These are phyloP conservation scores for Heliangelus exortis DNA, from an alignment of 2,797 vertebrate species.

Conservation along the genomic window DNA sequence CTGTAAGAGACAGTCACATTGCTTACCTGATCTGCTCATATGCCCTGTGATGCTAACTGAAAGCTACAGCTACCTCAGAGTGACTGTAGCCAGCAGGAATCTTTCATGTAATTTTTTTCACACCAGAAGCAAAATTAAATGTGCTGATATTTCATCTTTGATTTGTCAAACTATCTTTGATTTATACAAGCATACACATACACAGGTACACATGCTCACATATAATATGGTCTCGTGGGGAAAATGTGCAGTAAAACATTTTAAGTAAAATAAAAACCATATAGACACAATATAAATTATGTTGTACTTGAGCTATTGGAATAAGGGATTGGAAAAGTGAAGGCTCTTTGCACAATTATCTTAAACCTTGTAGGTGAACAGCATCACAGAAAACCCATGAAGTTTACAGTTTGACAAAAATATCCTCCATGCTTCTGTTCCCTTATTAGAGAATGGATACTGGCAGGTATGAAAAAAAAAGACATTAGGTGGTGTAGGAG, in stretches of 20 bases:
- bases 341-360: background rate
- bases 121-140: background rate
- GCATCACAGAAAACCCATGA: background rate
- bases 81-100: background rate
- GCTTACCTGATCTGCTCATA: background rate
- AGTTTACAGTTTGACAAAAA: background rate
- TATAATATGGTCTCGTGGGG: background rate
- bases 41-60: background rate
- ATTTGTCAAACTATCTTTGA: background rate
- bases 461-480: background rate
- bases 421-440: background rate
- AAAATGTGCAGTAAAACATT: background rate
- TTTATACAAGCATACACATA: background rate
- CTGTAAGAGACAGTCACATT: background rate
- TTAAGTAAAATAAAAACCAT: background rate
- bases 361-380: background rate
- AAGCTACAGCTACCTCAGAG: background rate
- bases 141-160: background rate
- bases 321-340: background rate
- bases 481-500: background rate
- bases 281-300: background rate
- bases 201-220: background rate
- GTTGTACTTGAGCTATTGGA: background rate
- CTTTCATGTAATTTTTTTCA: background rate
- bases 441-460: background rate